Conservation (phyloP, 1,140 invertebrate species). For the Plodia interpunctella region DNA sequence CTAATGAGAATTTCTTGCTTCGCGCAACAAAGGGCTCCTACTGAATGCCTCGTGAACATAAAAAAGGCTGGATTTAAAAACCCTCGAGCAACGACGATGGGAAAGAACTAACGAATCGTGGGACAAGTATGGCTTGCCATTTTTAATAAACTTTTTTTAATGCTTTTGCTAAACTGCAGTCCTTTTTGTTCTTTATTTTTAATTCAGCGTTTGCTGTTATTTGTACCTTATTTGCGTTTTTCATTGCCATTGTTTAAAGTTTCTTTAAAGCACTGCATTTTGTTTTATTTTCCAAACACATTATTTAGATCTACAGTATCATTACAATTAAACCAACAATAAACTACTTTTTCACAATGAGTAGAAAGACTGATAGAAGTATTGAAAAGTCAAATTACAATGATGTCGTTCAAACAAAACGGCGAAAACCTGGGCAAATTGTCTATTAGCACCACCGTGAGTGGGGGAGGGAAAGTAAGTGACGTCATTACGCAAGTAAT, state of each 20-base stretch:
- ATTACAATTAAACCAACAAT: too few species aligned
- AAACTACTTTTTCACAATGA: too few species aligned
- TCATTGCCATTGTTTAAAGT: conserved; percentile 21
- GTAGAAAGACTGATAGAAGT: too few species aligned
- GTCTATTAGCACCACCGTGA: conserved; percentile 54
- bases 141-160: conserved; percentile 38
- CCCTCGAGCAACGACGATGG: conserved; percentile 39
- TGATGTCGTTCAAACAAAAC: conserved; percentile 27
- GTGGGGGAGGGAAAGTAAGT: conserved; percentile 43
- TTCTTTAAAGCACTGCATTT: background rate
- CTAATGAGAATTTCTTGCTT: conserved; percentile 66
- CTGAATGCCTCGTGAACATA: conserved; percentile 59
- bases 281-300: conserved; percentile 2
- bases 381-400: background rate
- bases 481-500: conserved; percentile 70
- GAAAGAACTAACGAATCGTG: conserved; percentile 35
- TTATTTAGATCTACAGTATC: too few species aligned
- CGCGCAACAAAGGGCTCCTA: conserved; percentile 53
- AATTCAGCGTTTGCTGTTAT: conserved; percentile 32
- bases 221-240: conserved; percentile 29
- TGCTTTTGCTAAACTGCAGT: conserved; percentile 26
- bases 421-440: conserved; percentile 49
- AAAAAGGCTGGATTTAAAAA: conserved; percentile 63
- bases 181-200: conserved; percentile 28
- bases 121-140: conserved; percentile 24